These are phyloP conservation scores for Heliconius hortense DNA, from an alignment of 2,888 invertebrate species.

Conservation along the genomic window DNA sequence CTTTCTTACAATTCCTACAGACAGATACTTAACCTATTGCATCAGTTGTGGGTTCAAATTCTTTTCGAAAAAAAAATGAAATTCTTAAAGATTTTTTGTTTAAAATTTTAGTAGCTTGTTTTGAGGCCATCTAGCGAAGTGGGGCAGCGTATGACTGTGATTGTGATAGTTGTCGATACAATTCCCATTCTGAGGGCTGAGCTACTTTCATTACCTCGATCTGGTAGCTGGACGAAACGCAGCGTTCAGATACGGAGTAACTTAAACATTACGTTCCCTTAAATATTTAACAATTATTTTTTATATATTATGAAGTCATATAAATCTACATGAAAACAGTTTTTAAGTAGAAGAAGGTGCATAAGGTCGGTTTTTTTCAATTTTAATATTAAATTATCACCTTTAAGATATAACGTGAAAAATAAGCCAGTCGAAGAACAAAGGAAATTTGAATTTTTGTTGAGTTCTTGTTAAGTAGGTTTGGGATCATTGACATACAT, in stretches of 20 bases:
- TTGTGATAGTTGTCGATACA: neutral
- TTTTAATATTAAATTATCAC: neutral
- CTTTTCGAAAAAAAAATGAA: no score
- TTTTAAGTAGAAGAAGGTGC: neutral
- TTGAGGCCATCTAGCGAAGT: neutral
- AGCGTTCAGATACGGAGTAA: neutral
- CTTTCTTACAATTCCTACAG: slow-evolving; percentile 29
- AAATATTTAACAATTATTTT: neutral
- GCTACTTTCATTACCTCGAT: neutral
- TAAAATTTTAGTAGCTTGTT: neutral
- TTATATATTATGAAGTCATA: neutral
- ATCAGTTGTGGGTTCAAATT: neutral
- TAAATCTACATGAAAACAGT: neutral
- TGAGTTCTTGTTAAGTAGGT: neutral
- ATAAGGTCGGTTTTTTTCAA: neutral
- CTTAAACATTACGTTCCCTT: neutral
- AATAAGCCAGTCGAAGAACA: neutral
- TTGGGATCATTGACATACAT: neutral
- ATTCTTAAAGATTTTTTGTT: neutral
- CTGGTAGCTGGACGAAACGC: neutral
- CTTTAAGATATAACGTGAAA: neutral
- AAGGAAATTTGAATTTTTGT: neutral
- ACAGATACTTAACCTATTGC: neutral
- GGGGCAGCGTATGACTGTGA: neutral
- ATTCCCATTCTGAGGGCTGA: neutral